Percentiles rank a stretch among this genome's conserved stretches.
Evolutionary conservation across 2,797 vertebrate species (phyloP).

Genomic region (Acanthurus lineatus): DNA sequence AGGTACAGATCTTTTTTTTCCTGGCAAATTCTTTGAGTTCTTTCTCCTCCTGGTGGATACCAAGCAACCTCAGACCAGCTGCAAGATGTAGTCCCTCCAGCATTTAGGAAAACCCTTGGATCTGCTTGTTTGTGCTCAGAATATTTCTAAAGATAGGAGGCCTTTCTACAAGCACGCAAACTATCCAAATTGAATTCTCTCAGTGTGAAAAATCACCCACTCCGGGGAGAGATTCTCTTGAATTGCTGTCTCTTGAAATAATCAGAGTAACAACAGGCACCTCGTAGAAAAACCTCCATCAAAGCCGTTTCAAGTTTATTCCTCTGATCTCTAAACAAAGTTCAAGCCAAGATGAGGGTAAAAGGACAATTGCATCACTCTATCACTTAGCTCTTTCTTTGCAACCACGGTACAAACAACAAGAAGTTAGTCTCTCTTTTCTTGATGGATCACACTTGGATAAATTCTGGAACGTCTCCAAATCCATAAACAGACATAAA

Average conservation of each 20-base stretch:
- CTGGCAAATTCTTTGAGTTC: not conserved
- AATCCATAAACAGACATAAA: no score
- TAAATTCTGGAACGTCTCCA: no score
- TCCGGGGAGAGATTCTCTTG: not conserved
- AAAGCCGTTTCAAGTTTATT: no score
- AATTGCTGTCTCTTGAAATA: not conserved
- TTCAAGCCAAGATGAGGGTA: no score
- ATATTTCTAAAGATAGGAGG: not conserved
- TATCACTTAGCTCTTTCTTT: no score
- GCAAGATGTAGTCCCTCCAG: not conserved
- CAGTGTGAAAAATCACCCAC: not conserved
- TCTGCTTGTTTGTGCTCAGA: not conserved
- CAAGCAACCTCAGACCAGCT: constrained; percentile 3
- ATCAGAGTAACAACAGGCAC: not conserved
- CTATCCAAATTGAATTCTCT: not conserved
- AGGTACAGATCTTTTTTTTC: not conserved
- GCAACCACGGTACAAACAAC: no score
- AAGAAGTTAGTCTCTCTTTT: no score
- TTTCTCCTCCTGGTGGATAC: not conserved
- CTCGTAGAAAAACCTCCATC: no score
- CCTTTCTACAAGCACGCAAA: not conserved
- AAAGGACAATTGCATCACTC: no score
- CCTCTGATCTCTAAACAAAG: no score
- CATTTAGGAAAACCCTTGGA: not conserved
- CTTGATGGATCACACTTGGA: no score